These are phyloP conservation scores for Latrodectus elegans DNA, from an alignment of 2,888 invertebrate species.

Conservation along the genomic window DNA sequence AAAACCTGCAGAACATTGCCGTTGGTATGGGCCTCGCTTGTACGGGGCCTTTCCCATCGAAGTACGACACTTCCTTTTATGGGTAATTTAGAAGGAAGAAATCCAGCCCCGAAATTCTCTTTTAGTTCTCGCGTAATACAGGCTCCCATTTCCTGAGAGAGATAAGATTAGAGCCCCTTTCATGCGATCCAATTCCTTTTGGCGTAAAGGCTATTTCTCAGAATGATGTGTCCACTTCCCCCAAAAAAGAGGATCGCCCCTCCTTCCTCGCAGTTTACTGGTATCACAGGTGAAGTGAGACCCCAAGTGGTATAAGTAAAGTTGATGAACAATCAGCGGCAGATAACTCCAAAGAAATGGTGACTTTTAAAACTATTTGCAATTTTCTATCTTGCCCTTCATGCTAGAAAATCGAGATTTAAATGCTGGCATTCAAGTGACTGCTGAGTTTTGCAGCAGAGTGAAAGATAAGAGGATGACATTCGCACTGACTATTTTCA, in stretches of 20 bases:
- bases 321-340: not conserved
- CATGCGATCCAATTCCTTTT: constrained; percentile 63
- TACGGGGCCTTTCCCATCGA: constrained; percentile 30
- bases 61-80: constrained; percentile 63
- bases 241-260: constrained; percentile 23
- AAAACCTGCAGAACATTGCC: constrained; percentile 19
- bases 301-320: not conserved
- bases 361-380: too few species aligned
- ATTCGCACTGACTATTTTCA: too few species aligned
- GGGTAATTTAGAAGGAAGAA: constrained; percentile 58
- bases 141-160: constrained; percentile 51
- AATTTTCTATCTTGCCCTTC: too few species aligned
- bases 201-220: constrained; percentile 58
- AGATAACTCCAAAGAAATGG: too few species aligned
- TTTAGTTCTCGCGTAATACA: constrained; percentile 57
- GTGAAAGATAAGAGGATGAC: too few species aligned
- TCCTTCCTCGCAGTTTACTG: constrained; percentile 31
- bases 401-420: too few species aligned
- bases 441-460: too few species aligned
- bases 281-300: constrained; percentile 9
- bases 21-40: constrained; percentile 5
- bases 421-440: too few species aligned
- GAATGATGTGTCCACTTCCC: constrained; percentile 39
- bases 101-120: constrained; percentile 50
- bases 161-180: constrained; percentile 61